These are phyloP conservation scores for Boloria euphrosyne DNA, from an alignment of 2,888 invertebrate genomes.

Conservation along the genomic window DNA sequence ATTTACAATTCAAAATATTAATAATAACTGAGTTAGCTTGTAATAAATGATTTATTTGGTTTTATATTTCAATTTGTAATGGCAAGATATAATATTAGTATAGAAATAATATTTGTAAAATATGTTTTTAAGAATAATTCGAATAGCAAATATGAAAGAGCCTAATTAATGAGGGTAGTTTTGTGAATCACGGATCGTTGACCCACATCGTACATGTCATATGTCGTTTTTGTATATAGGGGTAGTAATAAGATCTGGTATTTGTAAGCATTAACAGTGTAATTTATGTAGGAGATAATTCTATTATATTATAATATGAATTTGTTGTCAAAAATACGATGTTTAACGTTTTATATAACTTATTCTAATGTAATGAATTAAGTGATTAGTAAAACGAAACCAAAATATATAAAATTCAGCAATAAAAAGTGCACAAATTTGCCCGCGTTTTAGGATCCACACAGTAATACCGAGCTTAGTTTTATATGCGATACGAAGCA, in stretches of 20 bases:
- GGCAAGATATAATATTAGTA: neutral
- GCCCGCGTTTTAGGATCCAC: constrained; percentile 25
- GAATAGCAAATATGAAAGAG: neutral
- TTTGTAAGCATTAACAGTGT: too few species aligned
- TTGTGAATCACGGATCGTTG: constrained; percentile 65
- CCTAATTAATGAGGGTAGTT: constrained; percentile 52
- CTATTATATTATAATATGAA: too few species aligned
- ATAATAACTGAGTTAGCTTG: too few species aligned
- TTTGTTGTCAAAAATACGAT: too few species aligned
- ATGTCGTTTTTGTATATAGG: too few species aligned
- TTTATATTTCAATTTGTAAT: too few species aligned
- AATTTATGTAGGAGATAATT: too few species aligned
- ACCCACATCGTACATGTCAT: constrained; percentile 55
- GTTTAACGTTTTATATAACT: too few species aligned
- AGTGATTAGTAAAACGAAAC: neutral
- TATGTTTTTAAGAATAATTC: neutral
- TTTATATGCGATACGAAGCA: constrained; percentile 27
- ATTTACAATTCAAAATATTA: too few species aligned
- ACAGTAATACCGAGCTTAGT: constrained; percentile 32
- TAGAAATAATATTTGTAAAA: neutral
- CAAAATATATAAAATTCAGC: neutral
- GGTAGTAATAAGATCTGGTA: too few species aligned
- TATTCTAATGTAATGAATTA: neutral
- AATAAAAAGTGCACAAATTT: constrained; percentile 15
- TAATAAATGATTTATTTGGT: too few species aligned